These are phyloP conservation scores for Iguana delicatissima DNA, from an alignment of 2,797 vertebrate species.

Conservation along the genomic window DNA sequence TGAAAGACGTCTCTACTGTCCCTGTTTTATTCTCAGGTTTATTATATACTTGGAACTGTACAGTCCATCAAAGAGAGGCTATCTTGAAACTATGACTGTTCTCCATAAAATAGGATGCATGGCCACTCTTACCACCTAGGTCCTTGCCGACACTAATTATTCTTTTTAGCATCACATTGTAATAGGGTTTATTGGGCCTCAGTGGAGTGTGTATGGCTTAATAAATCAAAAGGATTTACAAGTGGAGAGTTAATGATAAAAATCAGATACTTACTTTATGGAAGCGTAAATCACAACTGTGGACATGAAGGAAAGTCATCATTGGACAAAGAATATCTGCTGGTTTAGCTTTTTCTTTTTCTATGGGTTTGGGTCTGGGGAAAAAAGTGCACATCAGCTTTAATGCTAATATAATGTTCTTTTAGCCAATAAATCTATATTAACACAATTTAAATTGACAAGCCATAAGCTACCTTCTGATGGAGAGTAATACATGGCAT, in stretches of 20 bases:
- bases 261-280: not conserved
- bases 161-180: not conserved
- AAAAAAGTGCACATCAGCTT: not conserved
- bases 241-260: not conserved
- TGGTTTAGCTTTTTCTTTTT: conserved; percentile 12
- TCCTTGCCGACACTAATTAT: not conserved
- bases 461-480: conserved; percentile 27
- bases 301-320: not conserved
- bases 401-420: conserved; percentile 33
- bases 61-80: not conserved
- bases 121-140: no score
- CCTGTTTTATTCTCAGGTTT: not conserved
- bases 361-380: not conserved
- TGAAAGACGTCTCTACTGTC: not conserved
- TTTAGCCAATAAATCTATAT: conserved; percentile 23
- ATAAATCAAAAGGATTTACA: not conserved
- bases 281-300: not conserved
- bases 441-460: conserved; percentile 30
- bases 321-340: not conserved
- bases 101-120: not conserved
- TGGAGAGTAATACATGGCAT: conserved; percentile 21
- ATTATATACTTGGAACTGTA: not conserved
- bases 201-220: not conserved
- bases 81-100: not conserved
- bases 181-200: not conserved